Percentiles rank a stretch among this genome's conserved stretches.
These are phyloP conservation scores for Archocentrus centrarchus DNA, from an alignment of 2,113 vertebrate species.

Conservation along the genomic window DNA sequence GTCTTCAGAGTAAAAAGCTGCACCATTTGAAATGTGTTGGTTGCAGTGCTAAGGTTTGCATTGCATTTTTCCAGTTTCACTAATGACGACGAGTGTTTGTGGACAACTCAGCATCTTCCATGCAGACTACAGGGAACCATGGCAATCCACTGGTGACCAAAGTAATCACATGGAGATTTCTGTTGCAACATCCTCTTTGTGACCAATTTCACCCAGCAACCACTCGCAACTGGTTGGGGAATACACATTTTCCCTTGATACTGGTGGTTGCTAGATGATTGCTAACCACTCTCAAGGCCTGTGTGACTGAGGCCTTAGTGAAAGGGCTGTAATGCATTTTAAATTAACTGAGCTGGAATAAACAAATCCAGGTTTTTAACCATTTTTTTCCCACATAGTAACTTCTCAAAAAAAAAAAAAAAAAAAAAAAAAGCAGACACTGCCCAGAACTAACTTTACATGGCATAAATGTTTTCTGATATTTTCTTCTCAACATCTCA, in stretches of 20 bases:
- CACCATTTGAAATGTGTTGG: too few relatives aligned
- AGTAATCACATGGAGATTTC: background rate
- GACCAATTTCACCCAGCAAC: too few relatives aligned
- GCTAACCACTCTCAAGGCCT: fast-evolving
- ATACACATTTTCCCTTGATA: too few relatives aligned
- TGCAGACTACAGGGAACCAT: too few relatives aligned
- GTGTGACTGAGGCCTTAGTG: fast-evolving
- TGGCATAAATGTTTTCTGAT: background rate
- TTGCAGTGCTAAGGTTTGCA: too few relatives aligned
- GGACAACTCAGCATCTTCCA: too few relatives aligned
- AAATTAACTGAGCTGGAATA: background rate
- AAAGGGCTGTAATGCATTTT: background rate
- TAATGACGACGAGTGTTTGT: too few relatives aligned
- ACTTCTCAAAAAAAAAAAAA: background rate
- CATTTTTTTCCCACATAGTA: background rate
- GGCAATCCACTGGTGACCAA: too few relatives aligned
- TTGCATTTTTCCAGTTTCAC: too few relatives aligned
- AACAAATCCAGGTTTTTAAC: background rate
- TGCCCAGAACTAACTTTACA: background rate
- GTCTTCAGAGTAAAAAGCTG: too few relatives aligned
- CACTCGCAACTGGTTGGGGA: background rate
- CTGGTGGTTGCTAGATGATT: background rate
- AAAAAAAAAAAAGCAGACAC: background rate
- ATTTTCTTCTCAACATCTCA: background rate
- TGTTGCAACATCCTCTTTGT: background rate